Conservation (phyloP, 53 echinoderm and acorn worm species). For the Hippasteria phrygiana region DNA sequence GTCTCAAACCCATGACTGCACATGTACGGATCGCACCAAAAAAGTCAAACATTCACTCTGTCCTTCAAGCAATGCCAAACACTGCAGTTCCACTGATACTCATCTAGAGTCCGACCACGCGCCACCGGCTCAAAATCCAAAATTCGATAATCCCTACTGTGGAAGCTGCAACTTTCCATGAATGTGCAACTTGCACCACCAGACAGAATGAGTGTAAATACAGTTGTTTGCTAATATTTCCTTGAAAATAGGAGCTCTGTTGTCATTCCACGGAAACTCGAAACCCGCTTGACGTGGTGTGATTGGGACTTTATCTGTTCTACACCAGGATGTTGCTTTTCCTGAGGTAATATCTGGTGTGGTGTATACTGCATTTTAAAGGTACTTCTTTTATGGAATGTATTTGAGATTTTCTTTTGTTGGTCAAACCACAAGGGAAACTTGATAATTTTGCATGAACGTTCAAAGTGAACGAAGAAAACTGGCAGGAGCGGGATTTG, state of each 20-base stretch:
- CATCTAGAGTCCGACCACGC: background rate
- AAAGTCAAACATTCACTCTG: background rate
- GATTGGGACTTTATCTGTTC: background rate
- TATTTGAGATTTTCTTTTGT: too few relatives aligned
- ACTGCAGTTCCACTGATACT: too few relatives aligned
- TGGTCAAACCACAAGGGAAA: too few relatives aligned
- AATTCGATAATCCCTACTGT: background rate
- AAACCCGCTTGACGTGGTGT: too few relatives aligned
- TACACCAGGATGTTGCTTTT: conserved; percentile 11
- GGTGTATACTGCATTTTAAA: background rate
- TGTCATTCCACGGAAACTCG: background rate
- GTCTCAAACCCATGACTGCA: conserved; percentile 15
- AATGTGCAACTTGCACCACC: background rate
- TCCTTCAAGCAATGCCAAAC: background rate
- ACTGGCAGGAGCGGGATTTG: too few relatives aligned
- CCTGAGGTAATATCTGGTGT: background rate
- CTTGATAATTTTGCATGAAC: too few relatives aligned
- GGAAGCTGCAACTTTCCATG: background rate
- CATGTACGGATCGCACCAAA: background rate
- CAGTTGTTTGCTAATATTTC: background rate
- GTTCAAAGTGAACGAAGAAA: too few relatives aligned
- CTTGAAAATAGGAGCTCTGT: background rate
- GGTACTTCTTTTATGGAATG: too few relatives aligned
- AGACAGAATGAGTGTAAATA: background rate
- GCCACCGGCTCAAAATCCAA: background rate